Base-by-base conservation (phyloP, 2,797 vertebrate genomes). In the Gymnocypris eckloni region DNA sequence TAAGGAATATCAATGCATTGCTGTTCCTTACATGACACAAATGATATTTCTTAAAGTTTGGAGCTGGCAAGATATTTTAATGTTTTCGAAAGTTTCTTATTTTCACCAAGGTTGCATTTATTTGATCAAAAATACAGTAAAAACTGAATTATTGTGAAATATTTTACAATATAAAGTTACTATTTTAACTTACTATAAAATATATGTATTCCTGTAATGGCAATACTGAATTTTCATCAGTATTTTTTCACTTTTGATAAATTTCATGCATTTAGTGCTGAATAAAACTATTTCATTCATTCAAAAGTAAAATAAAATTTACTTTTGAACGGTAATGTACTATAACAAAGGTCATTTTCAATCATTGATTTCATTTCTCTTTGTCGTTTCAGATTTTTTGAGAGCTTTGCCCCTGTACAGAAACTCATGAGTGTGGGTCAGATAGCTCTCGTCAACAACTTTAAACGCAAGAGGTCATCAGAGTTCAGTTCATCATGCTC, bases 391-490 rank as follows among this genome's bases (percentile, higher is more conserved):
- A 88, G 87, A 37, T 59, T 79, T 1, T 88, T 86, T 76, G 76
- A 88, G 61, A 86, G 39, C 76, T 83, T 83, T 71, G 22, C 61
- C 54, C 61, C 78, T 39, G 16, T 73, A 25, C 71, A 83, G 28
- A 80, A 83, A 52, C 13, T 12, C 22, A 79, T 80, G 75, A 41
- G 18, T 22, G 41, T 78, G 54, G 84, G 86, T 54, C 89, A 87
- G 75, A 76, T 48, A 10, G 56, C 73, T 33, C 69, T 85, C 64
- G 16, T n/a, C 25, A 72, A 79, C 70, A 79, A 33, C 82, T 81
- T 88, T 5, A 90, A 90, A 70, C 84, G 89, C 3, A 90, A 86
- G 22, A 85, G 88, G 39, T 82, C 54, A 3, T 83, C 86, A 28
- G 81, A 87, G 48, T 89, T 87, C 59, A n/a, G 54, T 73, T 81